These are phyloP conservation scores for Agonopterix subpropinquella DNA, from an alignment of 2,888 invertebrate genomes.

Conservation along the genomic window DNA sequence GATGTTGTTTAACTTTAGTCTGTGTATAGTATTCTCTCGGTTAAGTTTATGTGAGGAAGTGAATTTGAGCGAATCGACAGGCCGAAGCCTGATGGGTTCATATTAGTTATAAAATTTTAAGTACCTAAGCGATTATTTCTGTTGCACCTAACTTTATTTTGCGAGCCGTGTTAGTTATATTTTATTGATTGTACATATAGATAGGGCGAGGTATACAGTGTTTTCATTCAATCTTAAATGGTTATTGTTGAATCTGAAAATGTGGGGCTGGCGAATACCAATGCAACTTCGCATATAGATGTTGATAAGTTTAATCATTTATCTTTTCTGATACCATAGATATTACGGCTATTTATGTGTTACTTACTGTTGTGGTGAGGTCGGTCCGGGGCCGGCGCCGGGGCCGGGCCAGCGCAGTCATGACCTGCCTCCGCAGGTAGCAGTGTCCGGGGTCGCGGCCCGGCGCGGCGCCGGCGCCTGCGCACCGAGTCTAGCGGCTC, in stretches of 20 bases:
- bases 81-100: constrained; percentile 59
- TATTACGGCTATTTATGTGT: constrained; percentile 52
- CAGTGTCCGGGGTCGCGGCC: not conserved
- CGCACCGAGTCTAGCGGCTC: constrained; percentile 1
- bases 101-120: constrained; percentile 58
- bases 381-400: constrained; percentile 11
- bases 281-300: constrained; percentile 55
- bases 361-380: constrained; percentile 43
- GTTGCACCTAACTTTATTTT: constrained; percentile 66
- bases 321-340: constrained; percentile 52
- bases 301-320: constrained; percentile 37
- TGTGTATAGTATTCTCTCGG: constrained; percentile 68
- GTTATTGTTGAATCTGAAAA: constrained; percentile 60
- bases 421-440: not conserved
- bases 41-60: constrained; percentile 58
- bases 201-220: constrained; percentile 61
- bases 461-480: not conserved
- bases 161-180: constrained; percentile 65
- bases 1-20: constrained; percentile 68
- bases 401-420: not conserved
- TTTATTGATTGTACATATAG: constrained; percentile 69
- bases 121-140: constrained; percentile 61
- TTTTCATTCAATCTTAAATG: constrained; percentile 50
- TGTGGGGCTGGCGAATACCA: constrained; percentile 49
- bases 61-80: constrained; percentile 72